Evolutionary conservation across 2,797 vertebrate species (phyloP).

Genomic region (Australoheros facetus): DNA sequence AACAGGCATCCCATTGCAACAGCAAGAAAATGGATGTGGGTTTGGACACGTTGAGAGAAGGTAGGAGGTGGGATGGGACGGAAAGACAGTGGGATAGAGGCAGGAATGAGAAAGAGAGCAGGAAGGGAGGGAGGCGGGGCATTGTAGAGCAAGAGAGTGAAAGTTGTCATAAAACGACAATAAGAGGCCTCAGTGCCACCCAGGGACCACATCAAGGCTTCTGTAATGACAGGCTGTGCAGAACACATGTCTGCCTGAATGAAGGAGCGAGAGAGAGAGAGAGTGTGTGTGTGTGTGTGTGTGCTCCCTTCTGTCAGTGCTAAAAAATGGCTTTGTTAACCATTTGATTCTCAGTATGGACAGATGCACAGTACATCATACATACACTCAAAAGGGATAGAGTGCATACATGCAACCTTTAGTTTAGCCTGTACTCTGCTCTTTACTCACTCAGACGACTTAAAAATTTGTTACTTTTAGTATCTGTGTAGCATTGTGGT

Average conservation of each 20-base stretch:
- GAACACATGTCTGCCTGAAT: constrained; percentile 64
- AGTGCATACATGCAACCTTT: constrained; percentile 27
- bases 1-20: constrained; percentile 68
- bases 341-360: constrained; percentile 51
- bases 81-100: constrained; percentile 1
- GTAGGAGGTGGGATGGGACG: constrained; percentile 8
- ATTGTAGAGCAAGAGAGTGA: constrained; percentile 64
- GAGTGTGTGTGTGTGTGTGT: constrained; percentile 35
- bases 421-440: constrained; percentile 13
- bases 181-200: constrained; percentile 78
- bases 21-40: constrained; percentile 69
- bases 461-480: not conserved
- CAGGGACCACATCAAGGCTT: constrained; percentile 82
- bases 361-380: constrained; percentile 44
- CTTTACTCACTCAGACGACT: not conserved
- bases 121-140: constrained; percentile 5
- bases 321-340: constrained; percentile 64
- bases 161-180: constrained; percentile 80
- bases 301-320: constrained; percentile 50
- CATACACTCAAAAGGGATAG: not conserved
- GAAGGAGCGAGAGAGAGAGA: constrained; percentile 15
- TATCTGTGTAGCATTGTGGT: too few relatives aligned
- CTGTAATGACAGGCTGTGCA: constrained; percentile 78
- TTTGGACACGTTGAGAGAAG: constrained; percentile 49
- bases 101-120: not conserved